These are phyloP conservation scores for Venustoraphidia nigricollis DNA, from an alignment of 2,888 invertebrate genomes.

Conservation along the genomic window DNA sequence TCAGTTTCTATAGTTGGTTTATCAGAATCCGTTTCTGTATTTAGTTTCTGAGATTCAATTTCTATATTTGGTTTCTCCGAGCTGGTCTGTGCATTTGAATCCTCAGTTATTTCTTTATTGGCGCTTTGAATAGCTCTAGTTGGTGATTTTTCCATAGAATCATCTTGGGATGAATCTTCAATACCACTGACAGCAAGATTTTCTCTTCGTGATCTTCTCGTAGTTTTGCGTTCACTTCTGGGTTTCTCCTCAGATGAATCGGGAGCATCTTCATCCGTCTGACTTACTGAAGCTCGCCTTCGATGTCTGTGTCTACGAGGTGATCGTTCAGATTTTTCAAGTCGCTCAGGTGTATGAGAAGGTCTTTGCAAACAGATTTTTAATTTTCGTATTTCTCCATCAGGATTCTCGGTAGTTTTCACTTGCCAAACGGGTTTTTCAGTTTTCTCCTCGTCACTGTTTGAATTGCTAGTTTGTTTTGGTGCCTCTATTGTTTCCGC, in stretches of 20 bases:
- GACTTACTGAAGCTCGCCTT: slow-evolving; percentile 26
- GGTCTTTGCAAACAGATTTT: slow-evolving; percentile 47
- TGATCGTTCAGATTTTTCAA: slow-evolving; percentile 25
- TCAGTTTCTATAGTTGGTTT: slow-evolving; percentile 1
- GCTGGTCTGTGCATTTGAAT: slow-evolving; percentile 19
- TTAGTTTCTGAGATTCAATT: slow-evolving; percentile 15
- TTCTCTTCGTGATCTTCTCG: slow-evolving; percentile 6
- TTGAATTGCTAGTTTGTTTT: slow-evolving; percentile 8
- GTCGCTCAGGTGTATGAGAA: slow-evolving; percentile 35
- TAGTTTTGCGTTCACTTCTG: slow-evolving; percentile 27
- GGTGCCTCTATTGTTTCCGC: slow-evolving; percentile 3
- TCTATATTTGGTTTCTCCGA: slow-evolving; percentile 25
- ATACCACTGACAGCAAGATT: slow-evolving; percentile 4
- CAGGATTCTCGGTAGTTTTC: slow-evolving; percentile 31
- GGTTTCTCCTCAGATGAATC: slow-evolving; percentile 31
- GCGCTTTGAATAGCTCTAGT: slow-evolving; percentile 9
- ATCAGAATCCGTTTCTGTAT: slow-evolving; percentile 1
- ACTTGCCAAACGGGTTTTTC: slow-evolving; percentile 37
- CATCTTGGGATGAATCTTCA: slow-evolving; percentile 9
- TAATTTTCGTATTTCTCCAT: slow-evolving; percentile 45
- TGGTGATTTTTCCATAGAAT: slow-evolving; percentile 10
- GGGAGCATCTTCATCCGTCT: slow-evolving; percentile 33
- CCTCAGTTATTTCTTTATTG: slow-evolving; percentile 15
- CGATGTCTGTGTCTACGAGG: slow-evolving; percentile 34
- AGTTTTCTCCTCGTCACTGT: slow-evolving; percentile 18